Base-by-base conservation (phyloP, 2,113 vertebrate genomes). In the Dromiciops gliroides region DNA sequence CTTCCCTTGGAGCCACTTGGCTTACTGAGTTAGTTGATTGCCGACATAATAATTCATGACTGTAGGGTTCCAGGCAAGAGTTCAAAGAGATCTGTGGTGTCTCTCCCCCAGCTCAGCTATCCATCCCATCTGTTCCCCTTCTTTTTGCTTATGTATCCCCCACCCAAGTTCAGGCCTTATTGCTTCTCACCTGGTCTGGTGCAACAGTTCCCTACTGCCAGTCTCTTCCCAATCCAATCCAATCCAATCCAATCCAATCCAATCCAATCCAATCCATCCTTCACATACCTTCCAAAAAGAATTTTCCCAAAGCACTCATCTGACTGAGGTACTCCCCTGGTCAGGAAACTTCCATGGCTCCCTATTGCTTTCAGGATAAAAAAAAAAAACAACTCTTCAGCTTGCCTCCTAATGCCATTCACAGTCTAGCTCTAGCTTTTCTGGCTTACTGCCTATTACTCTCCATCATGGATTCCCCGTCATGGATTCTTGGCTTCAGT, bases 1-100 rank as follows among this genome's bases (percentile, higher is more conserved):
- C 67, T 96, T 95, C 52, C 93, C 67, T 83, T 95, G 95, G 44
- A 93, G 91, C 96, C 96, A 89, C 51, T 92, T 95, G 47, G n/a
- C 91, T 50, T 83, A 22, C n/a, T 23, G 19, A 8, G 22, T 92
- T 95, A 92, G 90, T 93, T 94, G 89, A 90, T 92, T 91, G 22
- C 37, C 8, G 93, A n/a, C 56, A 93, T 51, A 49, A n/a, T 44
- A 83, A 83, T 22, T 44, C 67, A 83, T 83, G n/a, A 83, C 19
- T 22, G 53, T 48, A 97, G 56, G 28, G 75, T 95, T 48, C 47
- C 50, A 96, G 52, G 37, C 19, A n/a, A 96, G 91, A 89, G 48
- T 91, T 92, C 96, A 7, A 50, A 44, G 67, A 83, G 16, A 83
- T 44, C n/a, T 22, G 16, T 75, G 67, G 67, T 44, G 2, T 22